These are phyloP conservation scores for Oreortyx pictus DNA, from an alignment of 2,797 vertebrate species.

Conservation along the genomic window DNA sequence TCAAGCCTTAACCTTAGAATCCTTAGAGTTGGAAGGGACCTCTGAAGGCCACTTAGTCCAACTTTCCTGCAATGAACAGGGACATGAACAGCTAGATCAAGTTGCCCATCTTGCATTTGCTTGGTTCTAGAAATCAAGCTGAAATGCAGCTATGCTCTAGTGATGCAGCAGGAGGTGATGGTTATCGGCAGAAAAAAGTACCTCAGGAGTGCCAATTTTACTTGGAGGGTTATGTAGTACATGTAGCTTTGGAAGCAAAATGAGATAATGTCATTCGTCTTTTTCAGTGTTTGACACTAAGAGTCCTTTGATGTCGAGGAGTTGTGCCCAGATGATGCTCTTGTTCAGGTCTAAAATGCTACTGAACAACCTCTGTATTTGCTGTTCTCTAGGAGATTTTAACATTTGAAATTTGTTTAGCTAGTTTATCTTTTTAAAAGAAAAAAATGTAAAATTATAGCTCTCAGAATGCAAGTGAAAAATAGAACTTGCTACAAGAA, in stretches of 20 bases:
- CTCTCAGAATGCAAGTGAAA: not conserved
- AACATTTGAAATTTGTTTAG: not conserved
- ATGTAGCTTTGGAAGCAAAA: not conserved
- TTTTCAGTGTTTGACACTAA: not conserved
- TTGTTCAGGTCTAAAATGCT: not conserved
- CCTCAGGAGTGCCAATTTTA: conserved; percentile 2
- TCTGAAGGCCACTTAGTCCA: too few species aligned
- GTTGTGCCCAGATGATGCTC: not conserved
- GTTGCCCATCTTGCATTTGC: not conserved
- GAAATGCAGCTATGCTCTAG: not conserved
- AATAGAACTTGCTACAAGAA: not conserved
- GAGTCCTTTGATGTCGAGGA: not conserved
- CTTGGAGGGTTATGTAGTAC: not conserved
- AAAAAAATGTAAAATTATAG: not conserved
- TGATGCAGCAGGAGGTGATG: not conserved
- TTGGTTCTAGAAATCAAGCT: not conserved
- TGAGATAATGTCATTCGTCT: not conserved
- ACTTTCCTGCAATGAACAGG: too few species aligned
- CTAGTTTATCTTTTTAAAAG: not conserved
- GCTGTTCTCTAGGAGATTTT: not conserved
- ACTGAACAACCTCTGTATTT: not conserved
- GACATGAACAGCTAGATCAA: too few species aligned
- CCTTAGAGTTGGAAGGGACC: too few species aligned
- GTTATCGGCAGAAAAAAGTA: not conserved
- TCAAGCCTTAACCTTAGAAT: not conserved